These are phyloP conservation scores for Tychaedon coryphoeus DNA, from an alignment of 2,113 vertebrate genomes.

Conservation along the genomic window DNA sequence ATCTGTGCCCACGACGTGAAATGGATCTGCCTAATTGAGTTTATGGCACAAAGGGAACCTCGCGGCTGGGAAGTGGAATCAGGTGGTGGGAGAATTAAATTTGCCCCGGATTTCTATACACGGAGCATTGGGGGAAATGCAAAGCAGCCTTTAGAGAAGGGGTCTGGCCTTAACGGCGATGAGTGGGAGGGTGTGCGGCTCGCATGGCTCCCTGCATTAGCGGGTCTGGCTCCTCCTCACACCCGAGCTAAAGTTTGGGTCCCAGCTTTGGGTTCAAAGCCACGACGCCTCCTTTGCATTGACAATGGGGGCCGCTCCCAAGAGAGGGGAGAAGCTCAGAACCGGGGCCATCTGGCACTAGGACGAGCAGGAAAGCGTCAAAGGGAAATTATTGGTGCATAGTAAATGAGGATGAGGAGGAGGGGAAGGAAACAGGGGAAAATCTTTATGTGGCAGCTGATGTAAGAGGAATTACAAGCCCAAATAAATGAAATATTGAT, in stretches of 20 bases:
- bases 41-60: slow-evolving; percentile 70
- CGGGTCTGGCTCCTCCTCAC: slow-evolving; percentile 11
- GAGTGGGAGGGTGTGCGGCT: slow-evolving; percentile 64
- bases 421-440: slow-evolving; percentile 29
- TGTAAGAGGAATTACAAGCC: slow-evolving; percentile 61
- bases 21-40: slow-evolving; percentile 67
- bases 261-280: slow-evolving; percentile 68
- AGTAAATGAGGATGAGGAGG: slow-evolving; percentile 62
- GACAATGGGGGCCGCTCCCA: slow-evolving; percentile 68
- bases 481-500: slow-evolving; percentile 60
- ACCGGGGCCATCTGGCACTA: slow-evolving; percentile 68
- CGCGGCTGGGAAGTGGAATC: slow-evolving; percentile 66
- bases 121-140: slow-evolving; percentile 58
- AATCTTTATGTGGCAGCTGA: slow-evolving; percentile 56
- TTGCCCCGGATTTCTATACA: slow-evolving; percentile 67
- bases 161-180: slow-evolving; percentile 1
- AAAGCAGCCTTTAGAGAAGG: slow-evolving; percentile 57
- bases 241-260: slow-evolving; percentile 48
- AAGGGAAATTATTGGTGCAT: slow-evolving; percentile 68
- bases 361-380: slow-evolving; percentile 52
- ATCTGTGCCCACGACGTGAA: slow-evolving; percentile 50
- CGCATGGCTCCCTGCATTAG: slow-evolving; percentile 61
- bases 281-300: slow-evolving; percentile 56
- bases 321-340: slow-evolving; percentile 59
- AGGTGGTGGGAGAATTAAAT: slow-evolving; percentile 74